Base-by-base conservation (phyloP, 2,888 invertebrate species). In the Itoplectis maculator region DNA sequence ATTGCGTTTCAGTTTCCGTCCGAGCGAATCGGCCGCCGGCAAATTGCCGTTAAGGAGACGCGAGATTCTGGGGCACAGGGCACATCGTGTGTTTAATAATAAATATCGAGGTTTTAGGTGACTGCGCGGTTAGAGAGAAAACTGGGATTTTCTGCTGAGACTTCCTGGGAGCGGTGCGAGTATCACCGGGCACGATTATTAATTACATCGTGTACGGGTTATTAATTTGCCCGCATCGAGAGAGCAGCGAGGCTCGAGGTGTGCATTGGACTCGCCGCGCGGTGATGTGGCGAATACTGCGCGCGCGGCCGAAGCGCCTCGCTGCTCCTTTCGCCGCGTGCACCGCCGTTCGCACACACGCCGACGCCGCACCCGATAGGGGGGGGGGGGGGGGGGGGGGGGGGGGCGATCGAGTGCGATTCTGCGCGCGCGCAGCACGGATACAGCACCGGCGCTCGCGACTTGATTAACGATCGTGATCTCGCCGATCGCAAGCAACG, bases 321-420 rank as follows among this genome's bases (percentile, higher is more conserved):
- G n/a, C n/a, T n/a, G 29, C 2, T 56, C 68, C 68, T 77, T 59
- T 77, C 69, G 69, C 77, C 69, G 47, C 20, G 9, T 54, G 4
- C 23, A 35, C 29, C 35, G 35, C 20, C 1, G 35, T 37, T 29
- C 35, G 29, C 42, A 66, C 20, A 66, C 51, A 29, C 29, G 29
- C 29, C 29, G 29, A 29, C 40, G 54, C 59, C 59, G 61, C 56
- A 45, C 45, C 56, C 20, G 69, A 61, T 9, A 61, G 18, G 49
- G 56, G n/a, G n/a, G n/a, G n/a, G n/a, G n/a, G n/a, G n/a, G n/a
- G n/a, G n/a, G n/a, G n/a, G n/a, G n/a, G n/a, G n/a, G n/a, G n/a
- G n/a, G n/a, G n/a, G n/a, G n/a, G n/a, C 49, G 68, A 68, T 77
- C 77, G 68, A 77, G 42, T 69, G 61, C 69, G 68, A 77, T 68